phyloP scores from a whole-genome alignment of 2,797 vertebrate genomes.

The Microctenopoma stevenorrisi region DNA sequence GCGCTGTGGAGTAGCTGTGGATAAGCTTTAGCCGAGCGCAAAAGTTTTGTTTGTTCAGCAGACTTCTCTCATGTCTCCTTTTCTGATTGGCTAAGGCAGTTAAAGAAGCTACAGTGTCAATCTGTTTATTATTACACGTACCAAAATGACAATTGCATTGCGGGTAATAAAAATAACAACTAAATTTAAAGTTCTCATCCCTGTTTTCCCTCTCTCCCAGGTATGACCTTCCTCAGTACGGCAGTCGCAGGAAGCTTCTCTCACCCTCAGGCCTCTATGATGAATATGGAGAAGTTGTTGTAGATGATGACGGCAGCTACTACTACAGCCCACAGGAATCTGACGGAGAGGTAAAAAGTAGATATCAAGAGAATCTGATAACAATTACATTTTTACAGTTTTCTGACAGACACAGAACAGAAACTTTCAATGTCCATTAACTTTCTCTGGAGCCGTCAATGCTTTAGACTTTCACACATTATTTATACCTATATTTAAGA shows the following conservation, averaged over 20 bases:
- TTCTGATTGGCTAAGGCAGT: neutral
- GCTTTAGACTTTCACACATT: too few relatives aligned
- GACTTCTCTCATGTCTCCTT: neutral
- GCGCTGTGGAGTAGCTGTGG: conserved; percentile 23
- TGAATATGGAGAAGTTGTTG: conserved; percentile 94
- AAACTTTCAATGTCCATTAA: too few relatives aligned
- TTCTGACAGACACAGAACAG: too few relatives aligned
- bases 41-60: conserved; percentile 18
- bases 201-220: conserved; percentile 68
- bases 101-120: neutral
- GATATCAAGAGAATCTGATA: too few relatives aligned
- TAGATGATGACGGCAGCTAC: conserved; percentile 92
- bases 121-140: neutral
- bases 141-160: neutral
- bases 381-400: too few relatives aligned
- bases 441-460: too few relatives aligned
- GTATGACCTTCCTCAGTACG: conserved; percentile 96
- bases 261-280: conserved; percentile 92
- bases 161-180: neutral
- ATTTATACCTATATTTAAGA: too few relatives aligned
- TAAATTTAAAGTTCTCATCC: neutral
- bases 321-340: conserved; percentile 91
- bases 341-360: conserved; percentile 88
- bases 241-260: conserved; percentile 94
- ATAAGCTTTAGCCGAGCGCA: conserved; percentile 26